Conservation (phyloP, 2,113 vertebrate species). For the Odontesthes bonariensis region DNA sequence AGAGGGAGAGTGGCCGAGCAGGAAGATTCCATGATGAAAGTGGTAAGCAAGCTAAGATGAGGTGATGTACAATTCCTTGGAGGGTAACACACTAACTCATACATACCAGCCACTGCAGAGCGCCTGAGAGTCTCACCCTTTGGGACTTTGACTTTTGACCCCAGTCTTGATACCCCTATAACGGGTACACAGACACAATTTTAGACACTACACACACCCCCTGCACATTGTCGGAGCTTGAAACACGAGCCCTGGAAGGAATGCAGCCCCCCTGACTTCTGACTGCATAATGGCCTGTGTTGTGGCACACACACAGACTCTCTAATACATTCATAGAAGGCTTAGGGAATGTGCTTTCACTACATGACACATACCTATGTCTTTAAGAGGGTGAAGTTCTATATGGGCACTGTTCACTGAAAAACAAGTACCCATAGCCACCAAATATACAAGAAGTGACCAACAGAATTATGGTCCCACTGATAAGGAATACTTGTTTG, state of each 20-base stretch:
- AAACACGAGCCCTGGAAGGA: slow-evolving; percentile 69
- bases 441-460: background rate
- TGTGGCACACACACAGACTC: slow-evolving; percentile 63
- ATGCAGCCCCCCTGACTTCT: slow-evolving; percentile 59
- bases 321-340: slow-evolving; percentile 44
- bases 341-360: slow-evolving; percentile 56
- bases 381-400: slow-evolving; percentile 18
- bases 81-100: slow-evolving; percentile 29
- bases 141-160: slow-evolving; percentile 61
- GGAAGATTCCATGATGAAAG: slow-evolving; percentile 50
- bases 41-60: slow-evolving; percentile 14
- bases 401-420: background rate
- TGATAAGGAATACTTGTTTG: too few relatives aligned
- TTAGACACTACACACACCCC: slow-evolving; percentile 38
- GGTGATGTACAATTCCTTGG: slow-evolving; percentile 42
- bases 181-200: slow-evolving; percentile 54
- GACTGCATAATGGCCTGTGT: slow-evolving; percentile 61
- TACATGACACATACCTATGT: slow-evolving; percentile 38
- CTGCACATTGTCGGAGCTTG: slow-evolving; percentile 37
- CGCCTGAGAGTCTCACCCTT: slow-evolving; percentile 40
- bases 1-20: slow-evolving; percentile 9
- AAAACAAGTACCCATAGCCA: background rate
- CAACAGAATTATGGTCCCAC: background rate
- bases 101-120: slow-evolving; percentile 45
- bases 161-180: slow-evolving; percentile 25